These are phyloP conservation scores for Junonia oenone DNA, from an alignment of 2,888 invertebrate species.

Conservation along the genomic window DNA sequence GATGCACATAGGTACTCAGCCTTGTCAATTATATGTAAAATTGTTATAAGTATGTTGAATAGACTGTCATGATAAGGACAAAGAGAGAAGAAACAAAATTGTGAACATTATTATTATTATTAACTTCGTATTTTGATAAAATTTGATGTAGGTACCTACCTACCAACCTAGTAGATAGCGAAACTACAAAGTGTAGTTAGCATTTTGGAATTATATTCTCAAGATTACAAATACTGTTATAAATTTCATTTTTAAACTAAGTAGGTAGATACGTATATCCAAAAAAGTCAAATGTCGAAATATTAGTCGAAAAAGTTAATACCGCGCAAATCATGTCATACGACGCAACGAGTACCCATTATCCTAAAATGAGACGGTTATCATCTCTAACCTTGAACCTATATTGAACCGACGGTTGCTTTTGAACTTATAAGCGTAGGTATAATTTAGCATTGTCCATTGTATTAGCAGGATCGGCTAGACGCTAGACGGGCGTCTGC, in stretches of 20 bases:
- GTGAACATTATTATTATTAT: no score
- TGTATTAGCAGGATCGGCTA: slow-evolving; percentile 39
- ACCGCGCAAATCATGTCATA: background rate
- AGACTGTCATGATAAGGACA: no score
- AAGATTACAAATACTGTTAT: background rate
- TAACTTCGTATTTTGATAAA: no score
- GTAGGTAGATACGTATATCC: no score
- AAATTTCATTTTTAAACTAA: no score
- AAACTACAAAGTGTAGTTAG: no score
- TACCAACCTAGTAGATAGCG: no score
- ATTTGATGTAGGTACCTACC: no score
- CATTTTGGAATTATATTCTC: background rate
- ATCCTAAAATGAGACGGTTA: slow-evolving; percentile 27
- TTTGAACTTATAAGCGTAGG: slow-evolving; percentile 49
- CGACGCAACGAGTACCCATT: background rate
- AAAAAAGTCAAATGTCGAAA: background rate
- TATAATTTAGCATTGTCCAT: slow-evolving; percentile 50
- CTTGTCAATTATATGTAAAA: no score
- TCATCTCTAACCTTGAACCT: slow-evolving; percentile 54
- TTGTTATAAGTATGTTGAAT: no score
- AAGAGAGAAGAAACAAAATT: no score
- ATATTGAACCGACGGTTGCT: slow-evolving; percentile 44
- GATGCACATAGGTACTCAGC: no score
- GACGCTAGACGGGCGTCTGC: slow-evolving; percentile 24
- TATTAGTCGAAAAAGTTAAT: background rate